These are phyloP conservation scores for Microcebus ravelobensis DNA, from an alignment of 2,113 vertebrate species.

Conservation along the genomic window DNA sequence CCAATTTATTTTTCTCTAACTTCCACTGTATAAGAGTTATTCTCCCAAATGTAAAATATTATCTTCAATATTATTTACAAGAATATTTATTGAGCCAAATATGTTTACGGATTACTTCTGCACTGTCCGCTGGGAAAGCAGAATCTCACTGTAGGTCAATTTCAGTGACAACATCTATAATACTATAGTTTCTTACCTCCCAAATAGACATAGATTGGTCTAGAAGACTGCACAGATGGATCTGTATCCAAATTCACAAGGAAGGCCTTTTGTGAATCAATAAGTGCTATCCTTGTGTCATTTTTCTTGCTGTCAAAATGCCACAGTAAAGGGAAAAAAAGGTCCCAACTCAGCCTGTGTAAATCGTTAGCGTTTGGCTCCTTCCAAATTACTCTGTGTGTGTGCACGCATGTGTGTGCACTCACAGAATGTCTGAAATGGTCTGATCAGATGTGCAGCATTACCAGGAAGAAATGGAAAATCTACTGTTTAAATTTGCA, in stretches of 20 bases:
- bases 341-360: neutral
- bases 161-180: slow-evolving; percentile 59
- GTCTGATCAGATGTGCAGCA: neutral
- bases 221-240: slow-evolving; percentile 53
- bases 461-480: neutral
- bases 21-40: slow-evolving; percentile 55
- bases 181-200: slow-evolving; percentile 54
- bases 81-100: slow-evolving; percentile 42
- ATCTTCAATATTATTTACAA: slow-evolving; percentile 57
- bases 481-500: neutral
- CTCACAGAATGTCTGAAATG: neutral
- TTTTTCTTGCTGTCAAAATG: slow-evolving; percentile 75
- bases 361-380: slow-evolving; percentile 41
- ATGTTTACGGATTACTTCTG: slow-evolving; percentile 36
- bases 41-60: slow-evolving; percentile 49
- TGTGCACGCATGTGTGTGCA: neutral
- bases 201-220: slow-evolving; percentile 66
- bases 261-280: slow-evolving; percentile 61
- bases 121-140: neutral
- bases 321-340: neutral
- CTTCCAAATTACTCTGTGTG: neutral
- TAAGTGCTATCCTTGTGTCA: slow-evolving; percentile 48
- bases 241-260: slow-evolving; percentile 63
- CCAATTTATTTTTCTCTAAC: slow-evolving; percentile 57
- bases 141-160: slow-evolving; percentile 50